phyloP scores from a whole-genome alignment of 2,888 invertebrate species.

The Amphipoea oculea region DNA sequence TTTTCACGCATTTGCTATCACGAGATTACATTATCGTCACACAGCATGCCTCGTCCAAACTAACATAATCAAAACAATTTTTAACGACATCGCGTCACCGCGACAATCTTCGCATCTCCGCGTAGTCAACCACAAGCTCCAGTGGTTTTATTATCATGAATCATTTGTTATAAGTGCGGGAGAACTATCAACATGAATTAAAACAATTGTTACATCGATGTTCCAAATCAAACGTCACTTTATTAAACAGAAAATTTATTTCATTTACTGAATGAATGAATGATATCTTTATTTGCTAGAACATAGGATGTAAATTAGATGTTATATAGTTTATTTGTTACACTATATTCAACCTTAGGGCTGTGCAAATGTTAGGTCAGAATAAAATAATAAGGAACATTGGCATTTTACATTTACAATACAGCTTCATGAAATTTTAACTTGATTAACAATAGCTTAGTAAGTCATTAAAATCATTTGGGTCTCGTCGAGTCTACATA shows the following conservation, averaged over 20 bases:
- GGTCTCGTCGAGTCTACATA: too few species aligned
- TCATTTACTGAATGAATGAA: neutral
- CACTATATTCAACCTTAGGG: too few species aligned
- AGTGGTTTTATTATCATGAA: conserved; percentile 57
- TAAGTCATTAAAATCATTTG: too few species aligned
- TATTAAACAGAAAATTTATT: neutral
- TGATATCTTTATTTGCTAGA: too few species aligned
- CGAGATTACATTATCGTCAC: conserved; percentile 59
- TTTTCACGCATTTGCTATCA: conserved; percentile 52
- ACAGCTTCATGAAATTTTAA: too few species aligned
- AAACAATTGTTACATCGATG: neutral
- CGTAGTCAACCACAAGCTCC: conserved; percentile 28
- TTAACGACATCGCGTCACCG: conserved; percentile 67
- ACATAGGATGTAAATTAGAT: too few species aligned
- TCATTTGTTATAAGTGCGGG: conserved; percentile 29
- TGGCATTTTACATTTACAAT: too few species aligned
- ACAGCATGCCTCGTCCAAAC: conserved; percentile 51
- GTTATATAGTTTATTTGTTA: too few species aligned
- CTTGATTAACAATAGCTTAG: too few species aligned
- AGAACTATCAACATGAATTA: conserved; percentile 7
- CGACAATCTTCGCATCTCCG: conserved; percentile 31
- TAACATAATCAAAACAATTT: conserved; percentile 62
- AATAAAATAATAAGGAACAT: too few species aligned
- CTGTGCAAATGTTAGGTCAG: too few species aligned
- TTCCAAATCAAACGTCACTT: neutral